Conservation (phyloP, 2,888 invertebrate genomes). For the Euplagia quadripunctaria region DNA sequence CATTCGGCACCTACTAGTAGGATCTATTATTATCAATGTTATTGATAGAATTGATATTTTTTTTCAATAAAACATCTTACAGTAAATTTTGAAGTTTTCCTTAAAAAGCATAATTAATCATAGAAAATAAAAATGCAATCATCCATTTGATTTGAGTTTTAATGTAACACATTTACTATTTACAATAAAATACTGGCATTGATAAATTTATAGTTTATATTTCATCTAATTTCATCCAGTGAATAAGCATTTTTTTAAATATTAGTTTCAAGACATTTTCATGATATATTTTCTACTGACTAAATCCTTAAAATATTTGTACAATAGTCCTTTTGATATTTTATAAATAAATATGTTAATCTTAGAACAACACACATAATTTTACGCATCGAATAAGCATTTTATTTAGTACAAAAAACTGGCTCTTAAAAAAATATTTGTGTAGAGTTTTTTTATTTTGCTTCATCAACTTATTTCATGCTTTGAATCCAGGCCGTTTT, state of each 20-base stretch:
- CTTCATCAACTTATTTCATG: background rate
- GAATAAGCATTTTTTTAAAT: slow-evolving; percentile 44
- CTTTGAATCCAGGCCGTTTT: slow-evolving; percentile 41
- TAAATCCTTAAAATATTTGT: slow-evolving; percentile 70
- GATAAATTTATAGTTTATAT: slow-evolving; percentile 72
- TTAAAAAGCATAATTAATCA: slow-evolving; percentile 22
- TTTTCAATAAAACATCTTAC: slow-evolving; percentile 82
- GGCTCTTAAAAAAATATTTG: slow-evolving; percentile 22
- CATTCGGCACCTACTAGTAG: slow-evolving; percentile 70
- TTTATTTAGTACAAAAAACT: slow-evolving; percentile 56
- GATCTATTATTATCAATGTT: slow-evolving; percentile 74
- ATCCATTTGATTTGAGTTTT: slow-evolving; percentile 75
- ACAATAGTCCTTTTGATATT: slow-evolving; percentile 63
- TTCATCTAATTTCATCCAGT: slow-evolving; percentile 58
- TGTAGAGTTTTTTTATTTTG: background rate
- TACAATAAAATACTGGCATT: slow-evolving; percentile 87
- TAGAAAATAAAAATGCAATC: slow-evolving; percentile 62
- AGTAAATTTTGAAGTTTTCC: slow-evolving; percentile 51
- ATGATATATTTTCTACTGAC: slow-evolving; percentile 55
- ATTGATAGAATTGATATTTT: slow-evolving; percentile 78
- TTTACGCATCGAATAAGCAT: slow-evolving; percentile 50
- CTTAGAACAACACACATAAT: slow-evolving; percentile 46
- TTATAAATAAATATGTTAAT: slow-evolving; percentile 49
- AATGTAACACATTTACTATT: slow-evolving; percentile 84
- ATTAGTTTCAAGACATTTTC: slow-evolving; percentile 48